phyloP scores from a whole-genome alignment of 2,113 vertebrate genomes.

The Notarius lentiginosus region DNA sequence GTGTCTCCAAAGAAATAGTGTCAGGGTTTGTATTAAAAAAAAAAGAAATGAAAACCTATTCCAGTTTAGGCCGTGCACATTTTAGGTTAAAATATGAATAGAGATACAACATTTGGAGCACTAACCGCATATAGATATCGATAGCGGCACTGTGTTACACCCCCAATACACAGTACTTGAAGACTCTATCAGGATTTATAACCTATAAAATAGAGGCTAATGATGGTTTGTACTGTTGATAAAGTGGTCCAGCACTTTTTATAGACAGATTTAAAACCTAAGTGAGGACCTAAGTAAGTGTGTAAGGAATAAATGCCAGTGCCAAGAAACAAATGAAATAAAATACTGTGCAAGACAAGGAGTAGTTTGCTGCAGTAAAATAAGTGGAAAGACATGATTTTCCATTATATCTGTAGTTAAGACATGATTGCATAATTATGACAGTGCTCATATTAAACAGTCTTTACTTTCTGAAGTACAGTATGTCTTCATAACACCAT shows the following conservation, averaged over 20 bases:
- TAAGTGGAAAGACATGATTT: background rate
- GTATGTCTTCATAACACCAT: too few species aligned
- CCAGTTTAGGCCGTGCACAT: background rate
- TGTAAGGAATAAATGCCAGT: background rate
- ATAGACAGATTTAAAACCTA: background rate
- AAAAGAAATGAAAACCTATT: background rate
- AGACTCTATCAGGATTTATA: background rate
- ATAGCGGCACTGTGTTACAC: background rate
- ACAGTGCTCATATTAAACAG: background rate
- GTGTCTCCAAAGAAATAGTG: background rate
- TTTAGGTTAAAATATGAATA: background rate
- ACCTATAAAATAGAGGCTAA: background rate
- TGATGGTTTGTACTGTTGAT: background rate
- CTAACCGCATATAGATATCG: background rate
- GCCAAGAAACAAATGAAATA: background rate
- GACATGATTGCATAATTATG: background rate
- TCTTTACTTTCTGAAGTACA: too few species aligned
- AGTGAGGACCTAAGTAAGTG: background rate
- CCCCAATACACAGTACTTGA: background rate
- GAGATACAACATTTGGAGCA: background rate
- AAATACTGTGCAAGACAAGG: background rate
- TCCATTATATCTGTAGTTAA: background rate
- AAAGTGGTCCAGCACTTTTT: background rate
- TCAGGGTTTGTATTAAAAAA: background rate
- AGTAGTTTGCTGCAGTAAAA: background rate